These are phyloP conservation scores for Linnaemya tessellans DNA, from an alignment of 2,888 invertebrate species.

Conservation along the genomic window DNA sequence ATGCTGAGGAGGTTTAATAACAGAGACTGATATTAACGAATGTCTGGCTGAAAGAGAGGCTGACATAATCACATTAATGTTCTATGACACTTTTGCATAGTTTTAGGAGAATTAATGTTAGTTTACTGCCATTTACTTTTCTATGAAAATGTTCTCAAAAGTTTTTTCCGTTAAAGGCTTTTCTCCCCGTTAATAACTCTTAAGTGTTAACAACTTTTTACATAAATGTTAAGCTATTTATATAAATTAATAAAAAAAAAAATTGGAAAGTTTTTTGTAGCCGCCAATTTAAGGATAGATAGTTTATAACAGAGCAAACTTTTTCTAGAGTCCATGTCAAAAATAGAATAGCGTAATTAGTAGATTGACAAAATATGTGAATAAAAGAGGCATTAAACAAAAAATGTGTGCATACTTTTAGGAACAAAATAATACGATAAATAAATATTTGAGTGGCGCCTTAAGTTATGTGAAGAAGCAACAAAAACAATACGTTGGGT, in stretches of 20 bases:
- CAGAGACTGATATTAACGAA: conserved; percentile 1
- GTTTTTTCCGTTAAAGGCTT: neutral
- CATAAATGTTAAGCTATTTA: neutral
- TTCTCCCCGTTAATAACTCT: neutral
- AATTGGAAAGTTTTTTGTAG: no score
- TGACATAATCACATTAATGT: conserved; percentile 46
- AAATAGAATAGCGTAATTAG: no score
- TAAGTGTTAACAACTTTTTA: neutral
- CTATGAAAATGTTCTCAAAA: neutral
- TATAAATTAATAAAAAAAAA: no score
- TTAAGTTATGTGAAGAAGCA: no score
- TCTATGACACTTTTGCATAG: conserved; percentile 16
- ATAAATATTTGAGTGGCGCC: no score
- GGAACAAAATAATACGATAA: no score
- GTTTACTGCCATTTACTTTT: neutral
- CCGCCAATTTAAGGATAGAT: no score
- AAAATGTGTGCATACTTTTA: neutral
- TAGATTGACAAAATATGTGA: no score
- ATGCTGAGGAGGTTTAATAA: conserved; percentile 23
- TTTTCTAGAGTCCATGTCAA: no score
- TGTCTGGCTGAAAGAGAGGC: neutral
- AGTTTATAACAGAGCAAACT: no score
- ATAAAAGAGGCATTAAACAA: no score
- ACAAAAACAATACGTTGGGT: no score
- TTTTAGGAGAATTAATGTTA: conserved; percentile 7